Evolutionary conservation across 2,113 vertebrate genomes (phyloP), one percentile per base, ranked within the genome.

Genomic region (Neotragus moschatus): DNA sequence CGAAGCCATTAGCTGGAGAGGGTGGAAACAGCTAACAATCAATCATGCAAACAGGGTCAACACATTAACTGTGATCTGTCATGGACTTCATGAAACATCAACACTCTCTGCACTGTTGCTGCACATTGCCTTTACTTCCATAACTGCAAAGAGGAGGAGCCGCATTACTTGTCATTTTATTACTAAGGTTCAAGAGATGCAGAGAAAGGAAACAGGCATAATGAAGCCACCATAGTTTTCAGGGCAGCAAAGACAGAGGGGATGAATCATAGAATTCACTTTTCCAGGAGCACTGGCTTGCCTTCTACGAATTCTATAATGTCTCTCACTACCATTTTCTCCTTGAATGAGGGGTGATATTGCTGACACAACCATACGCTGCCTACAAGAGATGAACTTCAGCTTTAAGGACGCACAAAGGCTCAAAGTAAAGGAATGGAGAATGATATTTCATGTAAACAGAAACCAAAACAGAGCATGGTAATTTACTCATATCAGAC

Each of bases 11-110:
- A 97, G 75, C 95, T 85, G 56, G 61, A 80, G 43, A 96, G 80
- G 97, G 95, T 89, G 93, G 23, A 92, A 96, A 98, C 79, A 36
- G 61, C 80, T 79, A 15, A 26, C 89, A 88, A 96, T 0, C 1
- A 88, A 4, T 0, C 90, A 89, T 96, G 97, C 45, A 96, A 82
- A 86, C 98, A 97, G 98, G 97, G 96, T 98, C 97, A 98, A 96
- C 94, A 88, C 58, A 96, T 91, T 97, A 96, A 98, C 84, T 93
- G 95, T 95, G 70, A 75, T 25, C 13, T 53, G 51, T 94, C 88
- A 87, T 0, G 0, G 91, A 90, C 58, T 95, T 88, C 84, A 94
- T 10, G 77, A 98, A 94, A 36, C 10, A 6, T 97, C 93, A 90
- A 90, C 2, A 93, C 88, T 98, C 95, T 95, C 33, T n/a, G 56